phyloP scores from a whole-genome alignment of 2,113 vertebrate genomes.

The Carassius auratus region DNA sequence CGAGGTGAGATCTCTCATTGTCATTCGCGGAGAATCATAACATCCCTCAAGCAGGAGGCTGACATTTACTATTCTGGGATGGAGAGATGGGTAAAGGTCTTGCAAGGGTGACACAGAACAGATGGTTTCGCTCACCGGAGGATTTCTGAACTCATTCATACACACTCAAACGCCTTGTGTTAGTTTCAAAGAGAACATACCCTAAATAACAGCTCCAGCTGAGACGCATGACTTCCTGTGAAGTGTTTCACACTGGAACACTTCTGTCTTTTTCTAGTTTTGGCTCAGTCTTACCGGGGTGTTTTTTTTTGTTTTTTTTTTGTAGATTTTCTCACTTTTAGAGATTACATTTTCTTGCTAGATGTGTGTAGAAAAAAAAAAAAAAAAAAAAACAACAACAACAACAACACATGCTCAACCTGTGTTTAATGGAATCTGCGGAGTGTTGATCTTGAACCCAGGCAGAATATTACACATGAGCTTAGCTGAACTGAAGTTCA shows the following conservation, averaged over 20 bases:
- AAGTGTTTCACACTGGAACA: not conserved
- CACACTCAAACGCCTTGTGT: conserved; percentile 16
- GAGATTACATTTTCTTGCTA: not conserved
- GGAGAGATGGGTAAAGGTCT: conserved; percentile 28
- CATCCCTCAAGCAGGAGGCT: conserved; percentile 18
- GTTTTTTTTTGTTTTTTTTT: too few relatives aligned
- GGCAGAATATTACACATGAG: not conserved
- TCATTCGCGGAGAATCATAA: conserved; percentile 26
- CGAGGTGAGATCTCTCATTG: conserved; percentile 23
- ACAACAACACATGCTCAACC: not conserved
- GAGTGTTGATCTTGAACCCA: not conserved
- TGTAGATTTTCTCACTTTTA: not conserved
- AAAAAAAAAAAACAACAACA: too few relatives aligned
- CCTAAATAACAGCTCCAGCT: not conserved
- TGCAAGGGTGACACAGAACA: conserved; percentile 28
- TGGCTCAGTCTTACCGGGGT: not conserved
- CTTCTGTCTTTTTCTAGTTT: not conserved
- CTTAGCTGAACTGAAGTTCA: not conserved
- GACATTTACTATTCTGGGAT: conserved; percentile 34
- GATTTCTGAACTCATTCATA: conserved; percentile 20
- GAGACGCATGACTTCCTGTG: not conserved
- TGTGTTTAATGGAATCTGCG: not conserved
- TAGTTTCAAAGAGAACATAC: conserved; percentile 15
- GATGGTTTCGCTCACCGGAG: conserved; percentile 30
- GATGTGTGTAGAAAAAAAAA: too few relatives aligned